phyloP scores from a whole-genome alignment of 92 coral and sea anemone genomes.

The Phenganax subtilis region DNA sequence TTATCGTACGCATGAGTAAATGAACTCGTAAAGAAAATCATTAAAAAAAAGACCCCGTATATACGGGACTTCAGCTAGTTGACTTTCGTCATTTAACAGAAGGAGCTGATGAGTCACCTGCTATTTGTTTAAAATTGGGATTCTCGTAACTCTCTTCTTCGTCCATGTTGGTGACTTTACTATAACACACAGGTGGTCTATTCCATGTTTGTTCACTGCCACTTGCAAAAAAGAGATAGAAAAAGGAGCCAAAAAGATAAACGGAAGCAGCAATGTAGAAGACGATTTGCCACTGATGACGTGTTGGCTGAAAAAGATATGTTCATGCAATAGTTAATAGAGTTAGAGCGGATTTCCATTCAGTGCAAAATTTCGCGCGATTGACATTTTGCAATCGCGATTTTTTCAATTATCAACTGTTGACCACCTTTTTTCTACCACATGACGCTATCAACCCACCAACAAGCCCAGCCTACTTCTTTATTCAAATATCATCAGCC shows the following conservation, averaged over 20 bases:
- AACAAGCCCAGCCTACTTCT: no score
- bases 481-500: no score
- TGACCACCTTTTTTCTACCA: no score
- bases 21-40: no score
- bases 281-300: constrained; percentile 86
- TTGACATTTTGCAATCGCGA: no score
- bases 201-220: constrained; percentile 87
- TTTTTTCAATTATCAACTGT: no score
- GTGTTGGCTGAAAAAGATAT: constrained; percentile 65
- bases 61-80: no score
- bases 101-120: background rate
- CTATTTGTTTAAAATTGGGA: background rate
- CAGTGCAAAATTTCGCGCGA: no score
- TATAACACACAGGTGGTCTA: constrained; percentile 59
- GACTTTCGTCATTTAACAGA: no score
- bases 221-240: constrained; percentile 50
- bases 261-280: constrained; percentile 72
- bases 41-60: no score
- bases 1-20: no score
- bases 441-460: no score
- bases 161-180: constrained; percentile 29
- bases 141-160: constrained; percentile 13
- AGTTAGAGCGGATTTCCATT: background rate
- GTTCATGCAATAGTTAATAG: background rate
- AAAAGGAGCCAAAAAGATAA: constrained; percentile 60